Percentiles rank a stretch among this genome's conserved stretches.
Conservation (phyloP, 2,113 vertebrate species). For the Salvelinus alpinus region DNA sequence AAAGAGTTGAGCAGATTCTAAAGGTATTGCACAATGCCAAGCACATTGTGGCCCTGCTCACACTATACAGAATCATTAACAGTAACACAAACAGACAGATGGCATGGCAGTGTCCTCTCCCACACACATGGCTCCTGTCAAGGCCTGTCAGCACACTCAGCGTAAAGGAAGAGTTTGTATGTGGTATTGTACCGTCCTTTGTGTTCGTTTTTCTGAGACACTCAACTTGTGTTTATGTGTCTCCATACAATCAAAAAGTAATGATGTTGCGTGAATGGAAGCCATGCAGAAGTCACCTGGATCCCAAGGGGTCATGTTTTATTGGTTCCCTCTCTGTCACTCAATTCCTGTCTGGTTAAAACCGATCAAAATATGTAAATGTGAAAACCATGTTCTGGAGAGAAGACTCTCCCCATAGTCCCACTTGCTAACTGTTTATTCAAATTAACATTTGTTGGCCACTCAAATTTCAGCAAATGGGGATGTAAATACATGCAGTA, state of each 20-base stretch:
- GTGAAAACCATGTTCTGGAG: conserved; percentile 8
- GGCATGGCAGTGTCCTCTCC: too few species aligned
- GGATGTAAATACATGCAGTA: not conserved
- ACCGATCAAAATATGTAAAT: not conserved
- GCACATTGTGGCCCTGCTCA: too few species aligned
- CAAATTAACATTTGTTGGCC: too few species aligned
- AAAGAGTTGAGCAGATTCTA: not conserved
- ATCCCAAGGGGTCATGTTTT: conserved; percentile 6
- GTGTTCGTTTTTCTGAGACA: too few species aligned
- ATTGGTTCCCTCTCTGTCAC: not conserved
- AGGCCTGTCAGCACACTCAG: too few species aligned
- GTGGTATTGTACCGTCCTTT: too few species aligned
- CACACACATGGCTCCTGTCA: too few species aligned
- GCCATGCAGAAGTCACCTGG: not conserved
- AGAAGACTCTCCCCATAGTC: not conserved
- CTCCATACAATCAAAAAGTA: too few species aligned
- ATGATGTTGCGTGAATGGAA: not conserved
- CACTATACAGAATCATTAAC: too few species aligned
- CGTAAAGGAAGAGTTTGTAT: too few species aligned
- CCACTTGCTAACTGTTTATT: not conserved
- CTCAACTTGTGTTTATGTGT: too few species aligned
- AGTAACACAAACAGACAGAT: too few species aligned
- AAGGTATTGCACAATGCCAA: not conserved
- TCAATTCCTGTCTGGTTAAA: conserved; percentile 5
- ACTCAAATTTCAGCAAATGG: not conserved